These are phyloP conservation scores for Anoplius nigerrimus DNA, from an alignment of 2,888 invertebrate species.

Conservation along the genomic window DNA sequence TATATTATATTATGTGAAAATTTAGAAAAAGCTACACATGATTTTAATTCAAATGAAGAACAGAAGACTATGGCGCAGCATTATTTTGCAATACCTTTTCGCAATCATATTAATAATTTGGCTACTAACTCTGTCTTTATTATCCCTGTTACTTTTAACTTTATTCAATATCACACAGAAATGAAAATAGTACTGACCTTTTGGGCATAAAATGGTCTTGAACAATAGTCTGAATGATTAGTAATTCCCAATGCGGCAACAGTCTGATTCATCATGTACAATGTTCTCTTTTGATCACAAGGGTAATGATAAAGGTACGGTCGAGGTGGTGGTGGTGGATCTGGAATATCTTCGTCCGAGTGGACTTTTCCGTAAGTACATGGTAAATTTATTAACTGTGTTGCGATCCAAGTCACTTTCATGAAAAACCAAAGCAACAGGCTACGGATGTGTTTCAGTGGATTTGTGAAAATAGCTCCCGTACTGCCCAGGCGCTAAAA, in stretches of 20 bases:
- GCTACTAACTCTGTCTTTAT: too few relatives aligned
- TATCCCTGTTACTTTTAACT: too few relatives aligned
- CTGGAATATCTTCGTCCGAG: constrained; percentile 68
- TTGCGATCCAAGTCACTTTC: constrained; percentile 68
- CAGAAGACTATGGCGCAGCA: too few relatives aligned
- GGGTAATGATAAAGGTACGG: constrained; percentile 75
- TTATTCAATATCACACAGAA: too few relatives aligned
- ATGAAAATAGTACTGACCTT: constrained; percentile 72
- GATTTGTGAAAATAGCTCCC: constrained; percentile 63
- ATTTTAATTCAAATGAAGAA: too few relatives aligned
- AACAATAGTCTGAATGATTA: constrained; percentile 73
- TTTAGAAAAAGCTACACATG: too few relatives aligned
- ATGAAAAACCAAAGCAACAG: constrained; percentile 71
- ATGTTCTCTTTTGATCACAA: constrained; percentile 84
- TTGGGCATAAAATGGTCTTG: constrained; percentile 82
- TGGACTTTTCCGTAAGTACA: constrained; percentile 58
- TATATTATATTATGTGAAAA: too few relatives aligned
- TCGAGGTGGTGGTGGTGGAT: constrained; percentile 66
- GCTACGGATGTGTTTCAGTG: constrained; percentile 68
- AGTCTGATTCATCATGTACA: constrained; percentile 82
- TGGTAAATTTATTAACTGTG: constrained; percentile 66
- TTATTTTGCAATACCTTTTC: too few relatives aligned
- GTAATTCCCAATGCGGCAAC: constrained; percentile 72
- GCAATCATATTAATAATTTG: too few relatives aligned
- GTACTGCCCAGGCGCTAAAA: constrained; percentile 58